Evolutionary conservation across 2,797 vertebrate species (phyloP).

Genomic region (Denticeps clupeoides): DNA sequence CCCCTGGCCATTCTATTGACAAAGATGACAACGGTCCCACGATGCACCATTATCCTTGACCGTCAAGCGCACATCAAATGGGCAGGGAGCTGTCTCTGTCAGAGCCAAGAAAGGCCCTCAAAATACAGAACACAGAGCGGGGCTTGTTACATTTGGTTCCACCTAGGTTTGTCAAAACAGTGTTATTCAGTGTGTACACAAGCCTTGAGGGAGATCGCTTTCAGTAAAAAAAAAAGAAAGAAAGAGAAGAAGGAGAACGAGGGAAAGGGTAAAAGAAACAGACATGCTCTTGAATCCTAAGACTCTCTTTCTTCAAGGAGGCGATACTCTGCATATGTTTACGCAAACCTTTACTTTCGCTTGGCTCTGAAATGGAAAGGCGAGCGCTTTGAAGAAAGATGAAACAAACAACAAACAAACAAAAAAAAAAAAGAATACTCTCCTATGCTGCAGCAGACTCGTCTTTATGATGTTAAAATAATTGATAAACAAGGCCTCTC

Average conservation of each 20-base stretch:
- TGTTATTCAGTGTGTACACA: conserved; percentile 69
- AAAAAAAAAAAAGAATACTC: too few relatives aligned
- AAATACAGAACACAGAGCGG: background rate
- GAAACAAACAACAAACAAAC: too few relatives aligned
- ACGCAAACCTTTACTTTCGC: conserved; percentile 53
- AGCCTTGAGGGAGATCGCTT: conserved; percentile 70
- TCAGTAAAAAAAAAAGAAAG: conserved; percentile 29
- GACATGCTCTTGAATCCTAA: conserved; percentile 57
- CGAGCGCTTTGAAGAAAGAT: conserved; percentile 55
- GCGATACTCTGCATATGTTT: conserved; percentile 55
- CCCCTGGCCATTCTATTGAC: conserved; percentile 83
- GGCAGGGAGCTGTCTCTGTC: conserved; percentile 80
- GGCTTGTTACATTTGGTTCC: conserved; percentile 75
- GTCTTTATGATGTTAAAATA: conserved; percentile 58
- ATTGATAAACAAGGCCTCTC: conserved; percentile 64
- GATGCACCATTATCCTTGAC: conserved; percentile 98
- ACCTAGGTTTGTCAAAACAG: conserved; percentile 84
- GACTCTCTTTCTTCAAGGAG: conserved; percentile 50
- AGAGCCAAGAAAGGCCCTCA: conserved; percentile 61
- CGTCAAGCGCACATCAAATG: conserved; percentile 91
- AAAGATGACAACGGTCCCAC: conserved; percentile 96
- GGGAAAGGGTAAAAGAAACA: conserved; percentile 44
- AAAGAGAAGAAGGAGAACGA: conserved; percentile 32
- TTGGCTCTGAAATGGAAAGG: conserved; percentile 55
- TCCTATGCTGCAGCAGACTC: conserved; percentile 37